Conservation (phyloP, 92 coral and sea anemone genomes). For the Palythoa caribaeorum region DNA sequence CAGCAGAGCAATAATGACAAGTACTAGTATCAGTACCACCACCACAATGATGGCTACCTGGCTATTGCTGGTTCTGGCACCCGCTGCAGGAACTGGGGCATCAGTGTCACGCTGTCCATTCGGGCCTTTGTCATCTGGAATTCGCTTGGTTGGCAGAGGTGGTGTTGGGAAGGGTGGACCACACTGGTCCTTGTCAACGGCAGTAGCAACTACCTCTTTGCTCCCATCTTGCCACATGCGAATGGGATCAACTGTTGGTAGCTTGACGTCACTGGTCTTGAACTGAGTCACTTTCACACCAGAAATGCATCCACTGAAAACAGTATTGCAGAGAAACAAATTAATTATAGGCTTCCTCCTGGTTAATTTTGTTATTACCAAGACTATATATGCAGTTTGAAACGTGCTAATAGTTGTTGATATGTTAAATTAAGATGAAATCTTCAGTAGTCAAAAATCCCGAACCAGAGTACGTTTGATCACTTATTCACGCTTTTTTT, state of each 20-base stretch:
- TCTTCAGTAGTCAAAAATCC: too few species aligned
- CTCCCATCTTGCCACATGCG: constrained; percentile 59
- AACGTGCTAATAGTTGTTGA: too few species aligned
- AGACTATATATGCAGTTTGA: too few species aligned
- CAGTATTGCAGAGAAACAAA: background rate
- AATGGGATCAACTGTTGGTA: constrained; percentile 73
- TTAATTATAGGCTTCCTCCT: too few species aligned
- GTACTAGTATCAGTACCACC: constrained; percentile 64
- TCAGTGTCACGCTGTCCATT: constrained; percentile 28
- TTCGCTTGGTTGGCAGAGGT: constrained; percentile 74
- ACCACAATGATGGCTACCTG: constrained; percentile 83
- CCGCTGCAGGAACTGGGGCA: constrained; percentile 38
- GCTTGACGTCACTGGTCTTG: constrained; percentile 27
- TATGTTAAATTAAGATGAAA: too few species aligned
- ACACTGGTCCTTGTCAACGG: constrained; percentile 55
- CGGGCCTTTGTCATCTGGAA: constrained; percentile 46
- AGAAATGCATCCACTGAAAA: constrained; percentile 83
- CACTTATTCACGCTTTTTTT: too few species aligned
- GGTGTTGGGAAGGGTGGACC: constrained; percentile 69
- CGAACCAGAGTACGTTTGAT: too few species aligned
- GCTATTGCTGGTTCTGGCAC: constrained; percentile 55
- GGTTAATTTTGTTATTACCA: too few species aligned
- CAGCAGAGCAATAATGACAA: constrained; percentile 69
- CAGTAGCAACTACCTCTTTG: constrained; percentile 5
- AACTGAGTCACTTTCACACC: constrained; percentile 80